These are phyloP conservation scores for Synodontis membranacea DNA, from an alignment of 2,113 vertebrate species.

Conservation along the genomic window DNA sequence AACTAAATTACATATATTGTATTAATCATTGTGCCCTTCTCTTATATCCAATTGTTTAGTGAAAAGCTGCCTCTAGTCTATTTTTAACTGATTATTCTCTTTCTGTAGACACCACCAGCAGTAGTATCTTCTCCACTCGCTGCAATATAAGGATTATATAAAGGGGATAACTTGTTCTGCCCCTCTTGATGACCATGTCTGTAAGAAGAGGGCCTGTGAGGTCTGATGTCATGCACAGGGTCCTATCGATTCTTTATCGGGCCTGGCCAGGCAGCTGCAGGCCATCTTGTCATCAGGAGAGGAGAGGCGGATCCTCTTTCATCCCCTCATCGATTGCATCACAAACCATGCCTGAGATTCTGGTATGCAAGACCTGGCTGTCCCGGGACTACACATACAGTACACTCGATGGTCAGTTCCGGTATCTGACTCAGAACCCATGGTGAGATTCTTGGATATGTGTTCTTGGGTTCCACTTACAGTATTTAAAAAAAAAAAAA, in stretches of 20 bases:
- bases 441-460: neutral
- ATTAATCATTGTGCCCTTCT: neutral
- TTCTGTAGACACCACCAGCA: neutral
- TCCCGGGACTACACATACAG: neutral
- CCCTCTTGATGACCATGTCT: neutral
- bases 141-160: neutral
- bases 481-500: neutral
- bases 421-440: neutral
- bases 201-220: neutral
- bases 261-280: conserved; percentile 62
- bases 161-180: neutral
- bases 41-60: neutral
- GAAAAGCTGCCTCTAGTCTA: neutral
- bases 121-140: neutral
- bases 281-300: conserved; percentile 65
- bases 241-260: conserved; percentile 66
- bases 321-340: conserved; percentile 61
- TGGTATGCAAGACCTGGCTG: conserved; percentile 57
- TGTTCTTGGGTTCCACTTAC: neutral
- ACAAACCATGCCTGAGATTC: conserved; percentile 78
- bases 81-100: neutral
- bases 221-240: conserved; percentile 52
- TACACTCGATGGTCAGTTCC: neutral
- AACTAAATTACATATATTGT: neutral
- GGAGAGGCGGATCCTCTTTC: conserved; percentile 74